Conservation (phyloP, 2,888 invertebrate species). For the Meghimatium bilineatum region DNA sequence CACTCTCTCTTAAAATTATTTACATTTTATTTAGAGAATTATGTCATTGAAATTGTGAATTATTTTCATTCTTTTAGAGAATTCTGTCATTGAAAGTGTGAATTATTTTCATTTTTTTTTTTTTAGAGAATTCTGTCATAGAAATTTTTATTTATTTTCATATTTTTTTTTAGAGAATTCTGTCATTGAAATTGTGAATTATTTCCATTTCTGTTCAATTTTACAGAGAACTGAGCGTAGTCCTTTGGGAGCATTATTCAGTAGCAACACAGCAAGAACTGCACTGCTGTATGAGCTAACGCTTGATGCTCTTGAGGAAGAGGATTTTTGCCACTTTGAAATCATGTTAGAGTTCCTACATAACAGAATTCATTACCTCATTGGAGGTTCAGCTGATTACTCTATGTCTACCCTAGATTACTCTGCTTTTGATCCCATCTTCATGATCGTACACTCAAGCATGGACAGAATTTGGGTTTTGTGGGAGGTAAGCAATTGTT, state of each 20-base stretch:
- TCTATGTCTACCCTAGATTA: constrained; percentile 56
- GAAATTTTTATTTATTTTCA: too few species aligned
- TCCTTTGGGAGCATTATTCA: constrained; percentile 31
- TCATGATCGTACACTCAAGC: constrained; percentile 55
- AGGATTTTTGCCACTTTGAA: constrained; percentile 55
- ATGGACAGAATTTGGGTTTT: constrained; percentile 56
- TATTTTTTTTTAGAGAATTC: too few species aligned
- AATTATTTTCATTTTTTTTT: too few species aligned
- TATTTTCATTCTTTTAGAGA: too few species aligned
- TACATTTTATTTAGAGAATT: too few species aligned
- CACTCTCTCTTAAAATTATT: too few species aligned
- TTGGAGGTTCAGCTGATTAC: constrained; percentile 49
- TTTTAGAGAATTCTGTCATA: too few species aligned
- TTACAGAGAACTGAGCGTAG: constrained; percentile 20
- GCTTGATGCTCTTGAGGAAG: constrained; percentile 52
- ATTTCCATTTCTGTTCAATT: not conserved
- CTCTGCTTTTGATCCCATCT: constrained; percentile 56
- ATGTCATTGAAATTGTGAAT: too few species aligned
- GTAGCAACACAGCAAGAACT: constrained; percentile 20
- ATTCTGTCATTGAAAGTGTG: too few species aligned
- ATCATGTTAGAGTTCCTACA: constrained; percentile 55
- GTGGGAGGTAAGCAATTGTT: constrained; percentile 55
- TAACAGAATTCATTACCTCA: constrained; percentile 53
- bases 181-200: too few species aligned
- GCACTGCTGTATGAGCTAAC: constrained; percentile 48